These are phyloP conservation scores for Micrasema longulum DNA, from an alignment of 1,140 invertebrate species.

Conservation along the genomic window DNA sequence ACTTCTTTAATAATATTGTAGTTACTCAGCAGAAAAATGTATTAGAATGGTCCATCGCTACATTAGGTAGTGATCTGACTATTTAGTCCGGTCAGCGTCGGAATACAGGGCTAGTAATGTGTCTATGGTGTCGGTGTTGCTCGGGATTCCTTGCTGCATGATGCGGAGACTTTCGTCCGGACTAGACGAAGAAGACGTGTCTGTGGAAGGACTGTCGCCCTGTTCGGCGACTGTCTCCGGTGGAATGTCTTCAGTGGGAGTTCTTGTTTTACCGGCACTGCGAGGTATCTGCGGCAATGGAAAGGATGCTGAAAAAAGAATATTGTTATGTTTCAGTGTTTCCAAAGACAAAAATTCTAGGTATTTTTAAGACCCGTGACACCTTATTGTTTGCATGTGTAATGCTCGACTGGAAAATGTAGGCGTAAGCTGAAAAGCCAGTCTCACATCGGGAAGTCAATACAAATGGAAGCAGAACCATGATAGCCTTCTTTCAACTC, in stretches of 20 bases:
- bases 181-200: background rate
- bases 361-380: no score
- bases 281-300: conserved; percentile 48
- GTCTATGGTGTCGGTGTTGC: conserved; percentile 6
- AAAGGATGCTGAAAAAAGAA: conserved; percentile 43
- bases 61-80: background rate
- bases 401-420: no score
- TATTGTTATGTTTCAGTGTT: no score
- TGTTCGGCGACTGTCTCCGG: background rate
- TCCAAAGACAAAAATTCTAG: no score
- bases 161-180: conserved; percentile 22
- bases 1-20: no score
- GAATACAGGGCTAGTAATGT: conserved; percentile 27
- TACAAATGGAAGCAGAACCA: no score
- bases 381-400: no score
- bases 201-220: background rate
- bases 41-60: no score
- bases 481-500: no score
- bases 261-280: conserved; percentile 23
- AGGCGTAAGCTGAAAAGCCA: background rate
- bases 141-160: conserved; percentile 5
- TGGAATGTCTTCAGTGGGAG: conserved; percentile 5
- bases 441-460: no score
- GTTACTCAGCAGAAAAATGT: no score
- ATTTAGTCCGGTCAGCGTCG: conserved; percentile 3